phyloP scores from a whole-genome alignment of 2,888 invertebrate genomes.

The Ceramica pisi region DNA sequence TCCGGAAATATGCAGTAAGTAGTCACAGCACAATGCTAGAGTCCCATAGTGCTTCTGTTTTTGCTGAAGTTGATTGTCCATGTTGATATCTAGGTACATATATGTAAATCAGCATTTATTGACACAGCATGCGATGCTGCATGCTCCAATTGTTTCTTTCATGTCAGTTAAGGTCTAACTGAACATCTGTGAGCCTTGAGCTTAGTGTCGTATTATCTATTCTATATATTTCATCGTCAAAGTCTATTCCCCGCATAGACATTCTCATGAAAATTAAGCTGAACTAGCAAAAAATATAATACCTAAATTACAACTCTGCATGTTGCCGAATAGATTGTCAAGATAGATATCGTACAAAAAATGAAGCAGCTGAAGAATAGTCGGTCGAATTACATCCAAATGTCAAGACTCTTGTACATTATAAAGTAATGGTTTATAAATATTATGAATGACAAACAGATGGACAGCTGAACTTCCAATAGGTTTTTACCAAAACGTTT shows the following conservation, averaged over 20 bases:
- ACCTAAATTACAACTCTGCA: constrained; percentile 19
- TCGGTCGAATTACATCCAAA: constrained; percentile 33
- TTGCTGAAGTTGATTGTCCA: background rate
- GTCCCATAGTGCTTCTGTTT: background rate
- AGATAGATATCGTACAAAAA: constrained; percentile 20
- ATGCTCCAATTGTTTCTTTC: background rate
- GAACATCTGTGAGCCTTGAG: constrained; percentile 41
- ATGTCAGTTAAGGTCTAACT: background rate
- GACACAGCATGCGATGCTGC: background rate
- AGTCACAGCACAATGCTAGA: background rate
- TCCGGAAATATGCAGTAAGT: background rate
- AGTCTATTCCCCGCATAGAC: constrained; percentile 5
- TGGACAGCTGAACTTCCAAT: constrained; percentile 34
- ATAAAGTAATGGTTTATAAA: constrained; percentile 18
- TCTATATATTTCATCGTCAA: constrained; percentile 32
- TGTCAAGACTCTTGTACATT: constrained; percentile 23
- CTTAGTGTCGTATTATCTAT: background rate
- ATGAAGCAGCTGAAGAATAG: constrained; percentile 13
- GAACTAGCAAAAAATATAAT: constrained; percentile 15
- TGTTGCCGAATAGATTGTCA: constrained; percentile 24
- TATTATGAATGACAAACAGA: constrained; percentile 51
- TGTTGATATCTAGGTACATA: background rate
- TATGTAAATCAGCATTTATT: background rate
- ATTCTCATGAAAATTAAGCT: constrained; percentile 42
- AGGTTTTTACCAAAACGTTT: constrained; percentile 11